A percentile compares a stretch with the other conserved stretches of the same genome.
phyloP scores from a whole-genome alignment of 2,113 vertebrate genomes.

The Agelaius tricolor region DNA sequence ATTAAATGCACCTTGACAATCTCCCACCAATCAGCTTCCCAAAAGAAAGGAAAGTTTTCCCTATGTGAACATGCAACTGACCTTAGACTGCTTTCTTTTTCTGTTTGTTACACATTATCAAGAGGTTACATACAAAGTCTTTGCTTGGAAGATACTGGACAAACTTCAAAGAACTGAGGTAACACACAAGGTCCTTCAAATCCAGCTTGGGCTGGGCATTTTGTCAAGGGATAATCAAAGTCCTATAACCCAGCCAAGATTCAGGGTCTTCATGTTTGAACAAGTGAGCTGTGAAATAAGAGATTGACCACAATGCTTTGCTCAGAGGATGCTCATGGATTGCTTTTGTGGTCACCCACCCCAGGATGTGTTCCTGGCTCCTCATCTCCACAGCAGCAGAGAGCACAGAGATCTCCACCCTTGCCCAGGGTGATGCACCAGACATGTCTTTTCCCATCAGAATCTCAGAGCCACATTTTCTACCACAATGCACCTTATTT shows the following conservation, averaged over 20 bases:
- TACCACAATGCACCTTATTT: background rate
- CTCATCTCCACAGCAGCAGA: background rate
- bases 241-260: background rate
- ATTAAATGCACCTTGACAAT: background rate
- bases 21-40: background rate
- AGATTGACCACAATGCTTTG: accelerated
- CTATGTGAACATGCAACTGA: background rate
- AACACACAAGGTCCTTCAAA: background rate
- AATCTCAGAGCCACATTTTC: background rate
- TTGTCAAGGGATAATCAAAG: background rate
- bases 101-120: background rate
- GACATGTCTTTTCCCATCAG: background rate
- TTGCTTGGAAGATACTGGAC: background rate
- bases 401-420: background rate
- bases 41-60: background rate
- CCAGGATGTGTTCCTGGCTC: background rate
- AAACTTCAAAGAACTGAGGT: background rate
- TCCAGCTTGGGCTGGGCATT: background rate
- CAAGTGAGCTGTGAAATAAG: background rate
- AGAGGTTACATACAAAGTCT: background rate
- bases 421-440: background rate
- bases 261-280: background rate
- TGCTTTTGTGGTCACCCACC: background rate
- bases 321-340: background rate
- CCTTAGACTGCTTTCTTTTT: background rate